Conservation (phyloP, 1,140 invertebrate genomes). For the Saccostrea glomerata region DNA sequence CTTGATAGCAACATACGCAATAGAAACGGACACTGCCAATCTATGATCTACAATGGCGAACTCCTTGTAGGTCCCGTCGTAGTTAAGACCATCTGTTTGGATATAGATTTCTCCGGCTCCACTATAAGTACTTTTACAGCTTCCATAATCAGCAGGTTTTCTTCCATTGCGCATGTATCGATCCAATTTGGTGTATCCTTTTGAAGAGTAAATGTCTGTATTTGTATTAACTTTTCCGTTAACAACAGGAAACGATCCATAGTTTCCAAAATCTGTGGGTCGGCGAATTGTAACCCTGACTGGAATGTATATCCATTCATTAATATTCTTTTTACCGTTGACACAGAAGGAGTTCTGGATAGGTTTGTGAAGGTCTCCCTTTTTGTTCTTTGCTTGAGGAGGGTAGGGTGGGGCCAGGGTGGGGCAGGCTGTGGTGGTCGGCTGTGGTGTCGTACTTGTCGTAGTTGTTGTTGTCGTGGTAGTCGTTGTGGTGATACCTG, state of each 20-base stretch:
- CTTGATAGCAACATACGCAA: slow-evolving; percentile 71
- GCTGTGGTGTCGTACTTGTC: not conserved
- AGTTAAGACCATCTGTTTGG: slow-evolving; percentile 69
- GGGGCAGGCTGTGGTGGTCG: slow-evolving; percentile 42
- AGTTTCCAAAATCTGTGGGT: slow-evolving; percentile 63
- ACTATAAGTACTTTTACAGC: slow-evolving; percentile 53
- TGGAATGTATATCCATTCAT: slow-evolving; percentile 71
- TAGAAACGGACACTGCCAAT: slow-evolving; percentile 68
- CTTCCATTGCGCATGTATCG: slow-evolving; percentile 42
- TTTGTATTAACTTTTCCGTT: slow-evolving; percentile 59
- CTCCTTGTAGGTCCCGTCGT: slow-evolving; percentile 72
- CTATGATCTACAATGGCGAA: slow-evolving; percentile 71
- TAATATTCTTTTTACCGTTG: slow-evolving; percentile 67
- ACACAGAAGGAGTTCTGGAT: slow-evolving; percentile 70
- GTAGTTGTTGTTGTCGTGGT: slow-evolving; percentile 17
- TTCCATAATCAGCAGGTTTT: slow-evolving; percentile 47
- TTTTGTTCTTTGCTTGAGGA: not conserved
- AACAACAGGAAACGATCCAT: slow-evolving; percentile 66
- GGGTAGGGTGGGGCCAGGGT: not conserved
- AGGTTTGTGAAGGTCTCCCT: slow-evolving; percentile 43
- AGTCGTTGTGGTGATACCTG: slow-evolving; percentile 15
- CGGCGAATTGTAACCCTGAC: slow-evolving; percentile 67
- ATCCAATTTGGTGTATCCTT: slow-evolving; percentile 11
- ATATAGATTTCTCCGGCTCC: slow-evolving; percentile 69
- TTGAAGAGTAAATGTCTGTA: slow-evolving; percentile 67